Evolutionary conservation across 1,140 invertebrate genomes (phyloP), one percentile per base, ranked within the genome.

Genomic region (Chrysomallon squamiferum): DNA sequence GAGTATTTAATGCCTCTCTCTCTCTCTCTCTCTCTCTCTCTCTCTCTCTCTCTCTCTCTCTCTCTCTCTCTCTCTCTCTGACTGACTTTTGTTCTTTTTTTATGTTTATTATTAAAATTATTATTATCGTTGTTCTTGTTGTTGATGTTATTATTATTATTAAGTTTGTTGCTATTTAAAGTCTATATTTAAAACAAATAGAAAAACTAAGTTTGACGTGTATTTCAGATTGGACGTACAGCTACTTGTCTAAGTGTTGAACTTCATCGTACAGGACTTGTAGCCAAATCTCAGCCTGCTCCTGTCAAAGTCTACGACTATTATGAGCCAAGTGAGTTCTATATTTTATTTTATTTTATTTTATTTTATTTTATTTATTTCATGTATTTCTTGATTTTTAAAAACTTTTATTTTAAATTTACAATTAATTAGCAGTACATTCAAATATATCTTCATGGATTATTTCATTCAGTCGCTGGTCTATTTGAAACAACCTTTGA

Each of bases 301-400:
- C 89, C 93, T 33, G 92, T 96, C 25, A 88, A 90, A n/a, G 89
- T 96, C 71, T 96, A 95, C 69, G 95, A 97, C 79, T 96, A 96
- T 84, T 97, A 96, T 76, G 93, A 96, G 80, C 93, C 90, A 74
- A 90, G 93, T 93, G 88, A 71, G 72, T 63, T n/a, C 25, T 18
- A 47, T 5, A n/a, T 1, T 5, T 47, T 6, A 43, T 43, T 43
- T 13, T 43, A 43, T 43, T 11, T 43, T 43, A n/a, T 43, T 13
- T n/a, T 13, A 13, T 0, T 13, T 13, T 43, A 43, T n/a, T 13
- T 43, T n/a, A 43, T 11, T 13, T 13, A 11, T 43, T 11, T n/a
- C 41, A 11, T 11, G n/a, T 1, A 20, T 13, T n/a, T 1, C 0
- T 15, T 33, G 20, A 32, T 38, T 13, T 6, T 7, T 27, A 25